phyloP scores from a whole-genome alignment of 2,113 vertebrate genomes.

The human (Homo sapiens) region GRCh38 chr3:72099501-72100000 shows the following conservation, averaged over 20 bases:
- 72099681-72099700: not conserved
- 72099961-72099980: slow-evolving; percentile 72
- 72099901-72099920: slow-evolving; percentile 47
- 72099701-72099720: not conserved
- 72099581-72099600: not conserved
- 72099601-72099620: slow-evolving; percentile 17
- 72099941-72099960: slow-evolving; percentile 64
- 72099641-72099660: not conserved
- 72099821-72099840: not conserved
- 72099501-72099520: not conserved
- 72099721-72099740: not conserved
- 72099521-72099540: too few relatives aligned
- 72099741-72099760: fast-evolving
- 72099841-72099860: not conserved
- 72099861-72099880: not conserved
- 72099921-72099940: slow-evolving; percentile 58
- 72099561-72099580: not conserved
- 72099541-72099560: not conserved
- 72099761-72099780: not conserved
- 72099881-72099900: not conserved
- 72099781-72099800: too few relatives aligned
- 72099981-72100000: slow-evolving; percentile 80
- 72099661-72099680: not conserved
- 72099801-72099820: not conserved
- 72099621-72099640: not conserved